phyloP scores from a whole-genome alignment of 2,888 invertebrate genomes.

The Lasioglossum oenotherae region DNA sequence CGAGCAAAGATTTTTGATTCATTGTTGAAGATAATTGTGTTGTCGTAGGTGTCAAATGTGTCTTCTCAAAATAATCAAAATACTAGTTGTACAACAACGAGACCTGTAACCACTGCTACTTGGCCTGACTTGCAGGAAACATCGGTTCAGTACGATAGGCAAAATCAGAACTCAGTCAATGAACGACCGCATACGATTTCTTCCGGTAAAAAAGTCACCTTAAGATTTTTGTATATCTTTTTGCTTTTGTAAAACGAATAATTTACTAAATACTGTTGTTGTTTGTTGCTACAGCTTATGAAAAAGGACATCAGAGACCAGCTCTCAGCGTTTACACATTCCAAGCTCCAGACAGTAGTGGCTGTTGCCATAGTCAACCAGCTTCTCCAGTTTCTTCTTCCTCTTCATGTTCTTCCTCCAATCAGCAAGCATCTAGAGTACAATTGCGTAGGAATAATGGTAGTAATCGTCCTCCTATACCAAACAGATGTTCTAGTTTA shows the following conservation, averaged over 20 bases:
- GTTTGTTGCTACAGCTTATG: conserved; percentile 88
- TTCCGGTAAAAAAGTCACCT: conserved; percentile 86
- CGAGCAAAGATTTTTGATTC: not conserved
- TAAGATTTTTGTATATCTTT: not conserved
- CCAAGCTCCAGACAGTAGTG: conserved; percentile 88
- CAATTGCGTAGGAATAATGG: conserved; percentile 81
- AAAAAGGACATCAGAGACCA: conserved; percentile 93
- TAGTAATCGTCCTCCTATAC: conserved; percentile 81
- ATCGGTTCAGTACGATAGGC: conserved; percentile 89
- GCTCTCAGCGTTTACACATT: conserved; percentile 95
- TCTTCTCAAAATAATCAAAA: conserved; percentile 85
- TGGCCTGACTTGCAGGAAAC: conserved; percentile 91
- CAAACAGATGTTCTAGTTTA: conserved; percentile 90
- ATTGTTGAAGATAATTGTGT: conserved; percentile 46
- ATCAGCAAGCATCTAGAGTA: conserved; percentile 77
- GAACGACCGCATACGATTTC: conserved; percentile 97
- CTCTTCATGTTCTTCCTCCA: conserved; percentile 76
- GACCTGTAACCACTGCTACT: conserved; percentile 87
- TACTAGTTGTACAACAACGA: conserved; percentile 73
- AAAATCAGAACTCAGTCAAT: conserved; percentile 89
- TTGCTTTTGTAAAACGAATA: conserved; percentile 12
- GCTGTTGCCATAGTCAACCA: conserved; percentile 84
- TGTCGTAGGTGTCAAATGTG: conserved; percentile 86
- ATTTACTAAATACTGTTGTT: not conserved
- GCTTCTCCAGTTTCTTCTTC: conserved; percentile 84